A percentile compares a stretch with the other conserved stretches of the same genome.
These are phyloP conservation scores for Homarus americanus DNA, from an alignment of 1,140 invertebrate genomes.

Conservation along the genomic window DNA sequence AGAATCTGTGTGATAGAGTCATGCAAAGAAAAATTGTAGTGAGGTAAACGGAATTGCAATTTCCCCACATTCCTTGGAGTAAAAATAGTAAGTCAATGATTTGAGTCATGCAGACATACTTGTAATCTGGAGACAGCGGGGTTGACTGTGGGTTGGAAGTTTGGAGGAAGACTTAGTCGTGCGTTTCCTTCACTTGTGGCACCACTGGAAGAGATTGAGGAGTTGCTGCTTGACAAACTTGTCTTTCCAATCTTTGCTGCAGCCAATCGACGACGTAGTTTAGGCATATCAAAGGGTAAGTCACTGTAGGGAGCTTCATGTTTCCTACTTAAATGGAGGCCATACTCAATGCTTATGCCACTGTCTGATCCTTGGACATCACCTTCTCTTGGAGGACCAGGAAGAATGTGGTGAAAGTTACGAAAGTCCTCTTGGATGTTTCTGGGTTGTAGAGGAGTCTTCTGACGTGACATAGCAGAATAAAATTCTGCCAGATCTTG, in stretches of 20 bases:
- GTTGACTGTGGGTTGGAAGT: slow-evolving; percentile 58
- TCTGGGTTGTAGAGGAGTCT: slow-evolving; percentile 84
- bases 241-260: slow-evolving; percentile 77
- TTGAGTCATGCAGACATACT: background rate
- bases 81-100: background rate
- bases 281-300: slow-evolving; percentile 93
- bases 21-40: no score
- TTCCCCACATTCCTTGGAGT: no score
- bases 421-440: slow-evolving; percentile 77
- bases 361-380: slow-evolving; percentile 89
- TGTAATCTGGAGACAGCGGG: slow-evolving; percentile 70
- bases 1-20: no score
- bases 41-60: no score
- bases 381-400: slow-evolving; percentile 81
- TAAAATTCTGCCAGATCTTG: slow-evolving; percentile 78
- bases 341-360: slow-evolving; percentile 87
- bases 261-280: slow-evolving; percentile 85
- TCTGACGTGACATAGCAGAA: slow-evolving; percentile 85
- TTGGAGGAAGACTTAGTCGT: slow-evolving; percentile 42
- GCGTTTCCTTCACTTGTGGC: slow-evolving; percentile 57
- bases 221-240: slow-evolving; percentile 72
- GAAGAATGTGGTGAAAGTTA: slow-evolving; percentile 82
- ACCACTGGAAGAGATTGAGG: slow-evolving; percentile 69
- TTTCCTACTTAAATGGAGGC: slow-evolving; percentile 26
- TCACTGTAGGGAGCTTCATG: slow-evolving; percentile 83